Percentiles rank a stretch among this genome's conserved stretches.
phyloP scores from a whole-genome alignment of 2,797 vertebrate species.

The Cyclopterus lumpus region DNA sequence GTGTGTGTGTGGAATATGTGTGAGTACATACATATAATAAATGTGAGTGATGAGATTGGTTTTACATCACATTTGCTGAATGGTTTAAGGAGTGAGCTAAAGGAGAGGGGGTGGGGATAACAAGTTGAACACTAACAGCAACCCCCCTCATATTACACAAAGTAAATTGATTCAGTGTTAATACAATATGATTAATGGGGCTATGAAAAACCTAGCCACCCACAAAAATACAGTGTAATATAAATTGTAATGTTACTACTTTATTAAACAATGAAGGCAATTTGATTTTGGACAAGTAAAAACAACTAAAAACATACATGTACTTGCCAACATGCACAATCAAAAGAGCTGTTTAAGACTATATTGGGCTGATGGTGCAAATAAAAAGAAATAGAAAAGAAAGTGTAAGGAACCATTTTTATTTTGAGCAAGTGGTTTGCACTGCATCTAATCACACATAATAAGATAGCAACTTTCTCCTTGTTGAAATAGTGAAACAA shows the following conservation, averaged over 20 bases:
- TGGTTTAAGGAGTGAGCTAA: not conserved
- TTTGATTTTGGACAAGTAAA: not conserved
- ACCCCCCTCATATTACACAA: not conserved
- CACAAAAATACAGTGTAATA: constrained; percentile 1
- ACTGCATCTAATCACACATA: not conserved
- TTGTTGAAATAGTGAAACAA: not conserved
- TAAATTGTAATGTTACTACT: constrained; percentile 11
- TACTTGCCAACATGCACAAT: not conserved
- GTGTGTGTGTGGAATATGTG: not conserved
- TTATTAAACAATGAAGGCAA: not conserved
- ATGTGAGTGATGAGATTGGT: not conserved
- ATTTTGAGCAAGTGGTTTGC: not conserved
- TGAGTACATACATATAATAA: not conserved
- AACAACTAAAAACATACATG: not conserved
- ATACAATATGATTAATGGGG: constrained; percentile 16
- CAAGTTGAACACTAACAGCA: not conserved
- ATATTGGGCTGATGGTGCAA: too few species aligned
- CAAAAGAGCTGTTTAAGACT: too few species aligned
- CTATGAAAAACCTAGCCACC: constrained; percentile 10
- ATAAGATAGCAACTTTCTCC: not conserved
- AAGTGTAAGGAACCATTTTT: not conserved
- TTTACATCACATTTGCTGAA: not conserved
- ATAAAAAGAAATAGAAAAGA: too few species aligned
- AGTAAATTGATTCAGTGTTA: constrained; percentile 5
- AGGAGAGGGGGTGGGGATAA: not conserved